Evolutionary conservation across 2,797 vertebrate genomes (phyloP).

Genomic region (Lepus oiostolus): DNA sequence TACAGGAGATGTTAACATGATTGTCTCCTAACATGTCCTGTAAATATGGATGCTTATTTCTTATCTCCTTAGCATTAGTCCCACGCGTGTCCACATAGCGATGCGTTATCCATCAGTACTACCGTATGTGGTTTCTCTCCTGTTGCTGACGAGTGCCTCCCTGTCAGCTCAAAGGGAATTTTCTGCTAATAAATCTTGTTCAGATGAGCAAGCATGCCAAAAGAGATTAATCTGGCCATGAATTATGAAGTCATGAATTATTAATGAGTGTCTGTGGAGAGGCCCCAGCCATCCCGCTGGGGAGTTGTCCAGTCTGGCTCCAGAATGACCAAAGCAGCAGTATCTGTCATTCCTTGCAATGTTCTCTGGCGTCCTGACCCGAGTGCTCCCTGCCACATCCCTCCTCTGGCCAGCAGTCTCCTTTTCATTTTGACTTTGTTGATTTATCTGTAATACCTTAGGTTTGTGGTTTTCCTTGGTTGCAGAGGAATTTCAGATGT

Average conservation of each 20-base stretch:
- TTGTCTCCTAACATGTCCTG: conserved; percentile 12
- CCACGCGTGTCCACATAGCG: neutral
- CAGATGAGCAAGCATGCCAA: conserved; percentile 75
- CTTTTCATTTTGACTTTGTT: conserved; percentile 62
- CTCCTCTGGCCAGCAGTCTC: conserved; percentile 36
- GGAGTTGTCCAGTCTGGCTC: conserved; percentile 66
- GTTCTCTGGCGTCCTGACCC: conserved; percentile 49
- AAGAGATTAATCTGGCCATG: conserved; percentile 68
- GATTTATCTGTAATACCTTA: conserved; percentile 34
- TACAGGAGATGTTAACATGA: neutral
- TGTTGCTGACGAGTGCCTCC: conserved; percentile 15
- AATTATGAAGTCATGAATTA: conserved; percentile 72
- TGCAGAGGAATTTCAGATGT: conserved; percentile 61
- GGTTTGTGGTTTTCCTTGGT: conserved; percentile 49
- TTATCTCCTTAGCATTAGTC: neutral
- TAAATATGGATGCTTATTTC: conserved; percentile 50
- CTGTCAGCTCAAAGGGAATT: conserved; percentile 61
- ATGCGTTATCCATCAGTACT: conserved; percentile 3
- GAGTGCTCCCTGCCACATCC: conserved; percentile 22
- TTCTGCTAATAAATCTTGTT: conserved; percentile 74
- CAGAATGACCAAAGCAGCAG: conserved; percentile 42
- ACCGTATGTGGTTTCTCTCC: conserved; percentile 62
- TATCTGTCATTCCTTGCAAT: conserved; percentile 26
- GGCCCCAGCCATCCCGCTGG: conserved; percentile 56
- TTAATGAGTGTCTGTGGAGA: conserved; percentile 60